Percentiles rank a stretch among this genome's conserved stretches.
phyloP scores from a whole-genome alignment of 2,797 vertebrate genomes.

The Thunnus albacares region DNA sequence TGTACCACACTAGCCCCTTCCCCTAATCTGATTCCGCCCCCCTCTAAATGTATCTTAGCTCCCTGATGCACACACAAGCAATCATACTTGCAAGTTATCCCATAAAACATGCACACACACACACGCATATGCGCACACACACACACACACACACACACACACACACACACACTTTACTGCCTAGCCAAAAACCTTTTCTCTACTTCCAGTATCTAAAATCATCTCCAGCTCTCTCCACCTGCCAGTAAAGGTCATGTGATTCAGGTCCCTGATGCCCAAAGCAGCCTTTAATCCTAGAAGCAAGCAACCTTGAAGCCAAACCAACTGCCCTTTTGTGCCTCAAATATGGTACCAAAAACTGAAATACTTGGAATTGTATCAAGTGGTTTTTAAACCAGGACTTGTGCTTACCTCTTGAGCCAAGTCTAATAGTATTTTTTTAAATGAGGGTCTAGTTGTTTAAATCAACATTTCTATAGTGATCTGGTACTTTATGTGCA shows the following conservation, averaged over 20 bases:
- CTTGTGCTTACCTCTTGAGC: neutral
- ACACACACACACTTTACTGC: neutral
- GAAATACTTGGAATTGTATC: conserved; percentile 4
- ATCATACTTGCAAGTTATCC: neutral
- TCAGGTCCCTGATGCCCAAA: conserved; percentile 40
- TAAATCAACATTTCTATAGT: neutral
- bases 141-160: neutral
- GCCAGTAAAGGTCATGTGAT: conserved; percentile 35
- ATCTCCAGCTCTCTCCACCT: conserved; percentile 35
- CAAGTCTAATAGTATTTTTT: neutral
- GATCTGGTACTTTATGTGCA: neutral
- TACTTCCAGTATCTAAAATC: conserved; percentile 51
- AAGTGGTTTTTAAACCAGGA: neutral
- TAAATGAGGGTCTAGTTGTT: neutral
- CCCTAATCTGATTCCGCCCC: conserved; percentile 29
- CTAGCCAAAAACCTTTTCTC: neutral
- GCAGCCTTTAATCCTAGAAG: conserved; percentile 42
- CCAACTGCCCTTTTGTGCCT: conserved; percentile 26
- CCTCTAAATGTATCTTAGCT: conserved; percentile 33
- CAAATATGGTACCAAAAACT: neutral
- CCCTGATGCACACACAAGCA: conserved; percentile 23
- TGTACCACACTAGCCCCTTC: conserved; percentile 10
- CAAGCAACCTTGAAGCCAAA: conserved; percentile 33
- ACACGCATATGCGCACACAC: neutral
- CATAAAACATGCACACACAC: neutral